Evolutionary conservation across 1,140 invertebrate species (phyloP), one percentile per base, ranked within the genome.

Genomic region (Trachelipus rathkii): DNA sequence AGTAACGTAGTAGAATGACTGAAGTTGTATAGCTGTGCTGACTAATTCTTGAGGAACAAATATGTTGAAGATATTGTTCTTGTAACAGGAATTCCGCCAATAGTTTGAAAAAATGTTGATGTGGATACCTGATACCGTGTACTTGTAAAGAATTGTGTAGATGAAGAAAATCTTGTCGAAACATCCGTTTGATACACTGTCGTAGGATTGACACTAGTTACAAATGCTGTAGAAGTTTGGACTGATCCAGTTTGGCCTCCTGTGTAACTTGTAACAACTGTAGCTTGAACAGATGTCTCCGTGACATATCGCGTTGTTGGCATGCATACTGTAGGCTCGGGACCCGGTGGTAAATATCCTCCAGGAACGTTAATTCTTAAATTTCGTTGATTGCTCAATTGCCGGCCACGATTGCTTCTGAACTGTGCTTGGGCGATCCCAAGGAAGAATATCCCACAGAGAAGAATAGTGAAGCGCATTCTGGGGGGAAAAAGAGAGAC

Each of bases 401-500:
- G 50, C 50, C 11, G 50, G 50, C 11, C 50, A 15, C 19, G 1
- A 3, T 15, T 15, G 1, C 19, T 60, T 8, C 50, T 13, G 50
- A 60, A 60, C 19, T 60, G 50, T 2, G 50, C 50, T 15, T 60
- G 50, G 50, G 50, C 1, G 19, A 19, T 19, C 11, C 50, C 50
- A 13, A 60, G 50, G 19, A 60, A 60, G 50, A 60, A 60, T 4
- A 60, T 19, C 50, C 50, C 50, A 13, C 11, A 60, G 11, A 60
- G 19, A 60, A 15, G 19, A 15, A 60, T 19, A 19, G 50, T 13
- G 11, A 60, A 19, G 50, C 50, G 50, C 50, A 60, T 60, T 60
- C 50, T 60, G 50, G 19, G 50, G 50, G 19, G 19, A 60, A 60
- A 60, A 60, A 60, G 50, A 60, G 50, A 60, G 50, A 60, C 50